Conservation (phyloP, 1,140 invertebrate genomes). For the Megalonaias nervosa region DNA sequence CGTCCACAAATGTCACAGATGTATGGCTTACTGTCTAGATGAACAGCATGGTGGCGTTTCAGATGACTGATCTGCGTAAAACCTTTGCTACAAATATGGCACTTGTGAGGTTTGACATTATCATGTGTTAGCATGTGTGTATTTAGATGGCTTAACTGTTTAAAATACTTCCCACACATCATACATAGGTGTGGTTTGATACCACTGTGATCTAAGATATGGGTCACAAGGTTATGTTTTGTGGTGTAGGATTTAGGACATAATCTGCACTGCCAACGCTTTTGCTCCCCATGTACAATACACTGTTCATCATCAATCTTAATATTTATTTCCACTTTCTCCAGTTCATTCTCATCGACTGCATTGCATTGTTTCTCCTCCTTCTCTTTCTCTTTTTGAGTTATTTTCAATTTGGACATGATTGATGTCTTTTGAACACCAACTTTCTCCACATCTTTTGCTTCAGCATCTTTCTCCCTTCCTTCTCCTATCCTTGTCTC, state of each 20-base stretch:
- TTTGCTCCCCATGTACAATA: constrained; percentile 56
- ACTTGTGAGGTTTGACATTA: constrained; percentile 66
- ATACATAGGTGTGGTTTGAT: constrained; percentile 69
- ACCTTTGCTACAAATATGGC: constrained; percentile 63
- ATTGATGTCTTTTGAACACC: constrained; percentile 15
- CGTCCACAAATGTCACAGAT: constrained; percentile 77
- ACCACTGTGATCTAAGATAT: constrained; percentile 67
- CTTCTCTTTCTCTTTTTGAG: constrained; percentile 12
- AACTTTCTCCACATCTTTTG: constrained; percentile 4
- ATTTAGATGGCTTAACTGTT: constrained; percentile 67
- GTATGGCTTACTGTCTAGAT: constrained; percentile 72
- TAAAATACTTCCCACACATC: constrained; percentile 69
- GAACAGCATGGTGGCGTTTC: constrained; percentile 61
- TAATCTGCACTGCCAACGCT: constrained; percentile 66
- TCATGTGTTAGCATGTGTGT: constrained; percentile 70
- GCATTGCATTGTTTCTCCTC: constrained; percentile 8
- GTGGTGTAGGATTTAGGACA: constrained; percentile 69
- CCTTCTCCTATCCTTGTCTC: constrained; percentile 4
- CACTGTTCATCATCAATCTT: constrained; percentile 63
- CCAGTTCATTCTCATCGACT: constrained; percentile 39
- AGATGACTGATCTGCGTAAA: constrained; percentile 72
- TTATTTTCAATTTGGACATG: constrained; percentile 30
- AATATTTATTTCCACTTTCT: constrained; percentile 58
- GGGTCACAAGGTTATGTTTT: constrained; percentile 69
- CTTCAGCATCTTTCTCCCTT: constrained; percentile 6